A percentile compares a stretch with the other conserved stretches of the same genome.
These are phyloP conservation scores for Dryadula phaetusa DNA, from an alignment of 2,888 invertebrate species.

Conservation along the genomic window DNA sequence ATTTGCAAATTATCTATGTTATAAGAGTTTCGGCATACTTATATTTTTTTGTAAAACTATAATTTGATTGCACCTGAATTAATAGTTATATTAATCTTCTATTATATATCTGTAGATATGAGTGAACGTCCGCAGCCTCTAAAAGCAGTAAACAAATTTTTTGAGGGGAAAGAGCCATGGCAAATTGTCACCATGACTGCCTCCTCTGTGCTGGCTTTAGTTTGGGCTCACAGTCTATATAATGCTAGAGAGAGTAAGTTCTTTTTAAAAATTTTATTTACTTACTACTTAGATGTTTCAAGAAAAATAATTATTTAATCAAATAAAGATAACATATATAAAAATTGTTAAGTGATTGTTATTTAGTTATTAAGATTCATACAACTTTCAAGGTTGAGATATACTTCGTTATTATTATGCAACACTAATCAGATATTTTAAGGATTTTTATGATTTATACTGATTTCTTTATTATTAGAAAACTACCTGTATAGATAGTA, in stretches of 20 bases:
- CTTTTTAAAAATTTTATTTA: too few species aligned
- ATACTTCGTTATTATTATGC: slow-evolving; percentile 8
- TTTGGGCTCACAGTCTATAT: slow-evolving; percentile 90
- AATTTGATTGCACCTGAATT: too few species aligned
- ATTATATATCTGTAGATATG: slow-evolving; percentile 56
- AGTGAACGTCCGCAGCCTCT: slow-evolving; percentile 74
- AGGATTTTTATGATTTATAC: background rate
- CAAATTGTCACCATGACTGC: slow-evolving; percentile 91
- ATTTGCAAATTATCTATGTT: background rate
- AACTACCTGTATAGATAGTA: background rate
- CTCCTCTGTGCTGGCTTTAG: slow-evolving; percentile 87
- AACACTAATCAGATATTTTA: background rate
- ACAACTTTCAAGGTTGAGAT: background rate
- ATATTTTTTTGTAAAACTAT: background rate
- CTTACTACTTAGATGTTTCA: too few species aligned
- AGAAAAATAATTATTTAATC: too few species aligned
- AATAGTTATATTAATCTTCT: too few species aligned
- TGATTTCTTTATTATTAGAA: background rate
- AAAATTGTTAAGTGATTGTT: background rate
- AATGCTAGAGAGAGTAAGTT: slow-evolving; percentile 88
- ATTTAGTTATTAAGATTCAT: background rate
- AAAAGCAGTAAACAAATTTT: slow-evolving; percentile 84
- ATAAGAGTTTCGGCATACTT: background rate
- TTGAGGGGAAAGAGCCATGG: slow-evolving; percentile 91
- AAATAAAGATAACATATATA: too few species aligned